phyloP scores from a whole-genome alignment of 1,140 invertebrate genomes.

The Diorhabda elongata region DNA sequence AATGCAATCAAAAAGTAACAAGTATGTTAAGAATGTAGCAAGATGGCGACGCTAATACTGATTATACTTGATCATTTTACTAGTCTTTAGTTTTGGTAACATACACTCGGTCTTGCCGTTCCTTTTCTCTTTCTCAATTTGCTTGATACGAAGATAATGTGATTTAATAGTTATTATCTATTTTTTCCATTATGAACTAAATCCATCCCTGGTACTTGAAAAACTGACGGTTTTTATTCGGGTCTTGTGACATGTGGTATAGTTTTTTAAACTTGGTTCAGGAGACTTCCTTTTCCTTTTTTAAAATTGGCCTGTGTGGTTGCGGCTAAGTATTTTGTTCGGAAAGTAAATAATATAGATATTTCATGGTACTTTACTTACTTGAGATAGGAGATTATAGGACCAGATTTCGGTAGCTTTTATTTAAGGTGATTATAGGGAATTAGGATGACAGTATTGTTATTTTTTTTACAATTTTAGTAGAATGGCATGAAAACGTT shows the following conservation, averaged over 20 bases:
- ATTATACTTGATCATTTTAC: too few relatives aligned
- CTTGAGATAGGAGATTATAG: slow-evolving; percentile 17
- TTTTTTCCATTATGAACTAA: not conserved
- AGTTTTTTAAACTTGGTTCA: slow-evolving; percentile 19
- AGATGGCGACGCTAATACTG: too few relatives aligned
- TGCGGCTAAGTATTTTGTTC: slow-evolving; percentile 19
- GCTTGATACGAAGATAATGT: too few relatives aligned
- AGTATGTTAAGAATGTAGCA: too few relatives aligned
- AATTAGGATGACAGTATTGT: slow-evolving; percentile 19
- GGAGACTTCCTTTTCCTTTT: slow-evolving; percentile 16
- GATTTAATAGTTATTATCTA: too few relatives aligned
- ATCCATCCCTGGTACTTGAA: not conserved
- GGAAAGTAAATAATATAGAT: slow-evolving; percentile 23
- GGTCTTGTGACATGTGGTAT: slow-evolving; percentile 9
- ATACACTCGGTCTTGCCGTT: too few relatives aligned
- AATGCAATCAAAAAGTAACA: too few relatives aligned
- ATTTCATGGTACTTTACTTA: slow-evolving; percentile 24
- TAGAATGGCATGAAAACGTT: too few relatives aligned
- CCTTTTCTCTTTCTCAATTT: too few relatives aligned
- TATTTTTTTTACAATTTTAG: slow-evolving; percentile 13
- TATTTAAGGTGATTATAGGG: slow-evolving; percentile 23
- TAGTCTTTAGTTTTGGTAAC: too few relatives aligned
- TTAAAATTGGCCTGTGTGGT: slow-evolving; percentile 18
- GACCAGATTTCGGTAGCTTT: slow-evolving; percentile 22
- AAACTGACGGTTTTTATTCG: slow-evolving; percentile 16